These are phyloP conservation scores for Ceramica pisi DNA, from an alignment of 2,888 invertebrate genomes.

Conservation along the genomic window DNA sequence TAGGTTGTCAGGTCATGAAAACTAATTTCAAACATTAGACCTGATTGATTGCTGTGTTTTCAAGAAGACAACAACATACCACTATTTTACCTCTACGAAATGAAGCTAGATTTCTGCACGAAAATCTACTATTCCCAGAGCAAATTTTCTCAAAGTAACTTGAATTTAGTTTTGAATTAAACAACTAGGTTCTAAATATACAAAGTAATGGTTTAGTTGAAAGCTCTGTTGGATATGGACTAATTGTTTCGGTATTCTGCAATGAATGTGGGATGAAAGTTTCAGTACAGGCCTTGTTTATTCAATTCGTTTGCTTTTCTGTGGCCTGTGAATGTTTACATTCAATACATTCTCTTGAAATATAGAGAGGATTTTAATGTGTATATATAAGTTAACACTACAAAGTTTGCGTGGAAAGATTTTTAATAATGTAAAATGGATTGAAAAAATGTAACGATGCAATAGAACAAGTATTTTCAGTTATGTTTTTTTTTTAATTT, in stretches of 20 bases:
- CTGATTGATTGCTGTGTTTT: background rate
- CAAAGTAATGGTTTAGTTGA: constrained; percentile 32
- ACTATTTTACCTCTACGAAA: background rate
- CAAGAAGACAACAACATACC: background rate
- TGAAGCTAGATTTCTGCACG: background rate
- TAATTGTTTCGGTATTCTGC: constrained; percentile 41
- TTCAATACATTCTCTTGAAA: constrained; percentile 39
- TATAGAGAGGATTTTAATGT: background rate
- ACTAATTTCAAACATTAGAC: background rate
- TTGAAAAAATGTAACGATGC: no score
- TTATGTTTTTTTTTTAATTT: background rate
- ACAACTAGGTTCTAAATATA: constrained; percentile 28
- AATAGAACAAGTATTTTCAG: background rate
- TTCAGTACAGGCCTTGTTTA: constrained; percentile 33
- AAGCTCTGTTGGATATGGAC: constrained; percentile 17
- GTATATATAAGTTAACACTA: background rate
- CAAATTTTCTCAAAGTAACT: constrained; percentile 19
- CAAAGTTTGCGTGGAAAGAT: background rate
- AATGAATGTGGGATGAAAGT: constrained; percentile 37
- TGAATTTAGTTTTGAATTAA: constrained; percentile 12
- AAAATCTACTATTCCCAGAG: background rate
- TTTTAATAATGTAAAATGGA: background rate
- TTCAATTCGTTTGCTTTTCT: constrained; percentile 34
- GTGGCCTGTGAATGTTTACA: constrained; percentile 16
- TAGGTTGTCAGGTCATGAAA: background rate